Conservation (phyloP, 2,888 invertebrate genomes). For the Baccha elongata region DNA sequence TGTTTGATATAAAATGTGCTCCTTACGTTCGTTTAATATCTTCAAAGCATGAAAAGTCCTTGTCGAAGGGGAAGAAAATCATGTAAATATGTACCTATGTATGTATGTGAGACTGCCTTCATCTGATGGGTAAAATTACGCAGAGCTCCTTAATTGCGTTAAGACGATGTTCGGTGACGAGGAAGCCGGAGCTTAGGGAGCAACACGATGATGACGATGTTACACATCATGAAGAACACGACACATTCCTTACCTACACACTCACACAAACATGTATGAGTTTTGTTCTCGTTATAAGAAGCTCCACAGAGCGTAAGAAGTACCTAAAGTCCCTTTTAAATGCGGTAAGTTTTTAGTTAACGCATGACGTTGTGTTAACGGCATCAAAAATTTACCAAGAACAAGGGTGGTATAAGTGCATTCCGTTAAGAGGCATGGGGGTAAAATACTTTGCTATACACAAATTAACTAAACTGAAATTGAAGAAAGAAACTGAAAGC, state of each 20-base stretch:
- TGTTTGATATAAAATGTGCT: constrained; percentile 59
- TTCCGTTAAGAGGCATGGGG: neutral
- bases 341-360: constrained; percentile 27
- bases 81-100: neutral
- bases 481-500: neutral
- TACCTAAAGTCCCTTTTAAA: constrained; percentile 9
- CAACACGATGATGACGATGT: constrained; percentile 6
- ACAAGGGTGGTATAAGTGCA: constrained; percentile 21
- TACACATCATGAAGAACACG: constrained; percentile 20
- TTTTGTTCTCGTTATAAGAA: constrained; percentile 23
- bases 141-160: constrained; percentile 58
- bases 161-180: constrained; percentile 31
- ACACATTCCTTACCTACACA: neutral
- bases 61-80: neutral
- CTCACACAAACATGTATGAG: neutral
- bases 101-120: neutral
- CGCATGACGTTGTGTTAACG: constrained; percentile 17
- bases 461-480: neutral
- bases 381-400: constrained; percentile 11
- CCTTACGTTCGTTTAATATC: constrained; percentile 62
- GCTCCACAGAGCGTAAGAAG: neutral
- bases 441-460: no score
- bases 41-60: constrained; percentile 50
- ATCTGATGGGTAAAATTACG: constrained; percentile 48
- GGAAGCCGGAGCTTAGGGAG: constrained; percentile 32